Evolutionary conservation across 2,797 vertebrate genomes (phyloP).

Genomic region (Gallinago nigripennis): DNA sequence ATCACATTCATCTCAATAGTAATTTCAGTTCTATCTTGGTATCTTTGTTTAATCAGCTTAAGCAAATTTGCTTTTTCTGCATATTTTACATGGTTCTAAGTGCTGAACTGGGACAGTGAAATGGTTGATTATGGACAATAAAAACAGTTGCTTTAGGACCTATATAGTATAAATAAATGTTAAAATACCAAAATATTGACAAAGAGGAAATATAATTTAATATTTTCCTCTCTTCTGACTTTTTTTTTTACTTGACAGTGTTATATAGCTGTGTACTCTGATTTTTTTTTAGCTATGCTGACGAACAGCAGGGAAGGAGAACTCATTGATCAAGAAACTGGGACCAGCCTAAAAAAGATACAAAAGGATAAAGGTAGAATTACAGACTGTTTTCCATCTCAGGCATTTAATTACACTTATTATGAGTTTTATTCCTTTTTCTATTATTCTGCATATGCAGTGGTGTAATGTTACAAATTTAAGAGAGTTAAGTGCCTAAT

Average conservation of each 20-base stretch:
- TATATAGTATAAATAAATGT: not conserved
- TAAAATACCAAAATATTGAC: not conserved
- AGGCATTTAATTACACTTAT: not conserved
- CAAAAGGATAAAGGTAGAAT: constrained; percentile 88
- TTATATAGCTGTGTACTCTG: not conserved
- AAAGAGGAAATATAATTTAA: not conserved
- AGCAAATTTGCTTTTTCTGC: not conserved
- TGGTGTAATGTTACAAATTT: constrained; percentile 10
- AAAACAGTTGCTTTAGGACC: not conserved
- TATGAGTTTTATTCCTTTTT: not conserved
- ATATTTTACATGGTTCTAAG: not conserved
- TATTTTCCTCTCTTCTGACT: not conserved
- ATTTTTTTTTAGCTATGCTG: constrained; percentile 75
- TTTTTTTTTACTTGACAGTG: not conserved
- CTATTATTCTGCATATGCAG: not conserved
- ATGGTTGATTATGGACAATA: not conserved
- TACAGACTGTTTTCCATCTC: not conserved
- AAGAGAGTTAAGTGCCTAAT: constrained; percentile 25
- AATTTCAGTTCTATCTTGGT: not conserved
- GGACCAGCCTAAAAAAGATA: constrained; percentile 86
- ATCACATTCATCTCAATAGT: not conserved
- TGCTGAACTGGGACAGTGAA: not conserved
- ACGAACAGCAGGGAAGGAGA: constrained; percentile 82
- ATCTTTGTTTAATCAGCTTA: not conserved
- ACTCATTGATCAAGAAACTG: constrained; percentile 82